These are phyloP conservation scores for Papilio helenus DNA, from an alignment of 1,140 invertebrate species.

Conservation along the genomic window DNA sequence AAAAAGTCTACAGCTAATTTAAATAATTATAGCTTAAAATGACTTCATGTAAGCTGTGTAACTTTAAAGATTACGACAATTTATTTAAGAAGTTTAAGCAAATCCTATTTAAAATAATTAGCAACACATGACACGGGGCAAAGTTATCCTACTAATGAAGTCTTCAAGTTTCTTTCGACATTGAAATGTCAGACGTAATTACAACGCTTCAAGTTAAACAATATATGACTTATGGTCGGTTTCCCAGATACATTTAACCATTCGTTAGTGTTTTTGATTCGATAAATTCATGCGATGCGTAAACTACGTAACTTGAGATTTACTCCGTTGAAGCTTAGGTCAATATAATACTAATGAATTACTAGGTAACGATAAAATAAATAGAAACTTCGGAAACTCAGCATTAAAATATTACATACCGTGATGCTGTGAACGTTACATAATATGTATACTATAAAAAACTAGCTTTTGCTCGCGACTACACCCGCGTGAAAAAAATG, in stretches of 20 bases:
- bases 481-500: no score
- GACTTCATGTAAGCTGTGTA: background rate
- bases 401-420: background rate
- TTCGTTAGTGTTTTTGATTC: no score
- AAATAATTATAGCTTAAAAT: background rate
- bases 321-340: no score
- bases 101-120: constrained; percentile 12
- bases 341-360: no score
- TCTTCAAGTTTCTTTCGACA: constrained; percentile 24
- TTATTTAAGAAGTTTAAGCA: constrained; percentile 19
- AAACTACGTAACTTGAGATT: no score
- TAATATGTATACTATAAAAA: no score
- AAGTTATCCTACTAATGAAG: constrained; percentile 10
- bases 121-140: constrained; percentile 1
- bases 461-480: no score
- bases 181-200: constrained; percentile 2
- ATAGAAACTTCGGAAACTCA: no score
- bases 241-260: no score
- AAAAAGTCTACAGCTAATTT: background rate
- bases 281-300: no score
- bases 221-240: background rate
- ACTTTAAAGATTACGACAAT: constrained; percentile 16
- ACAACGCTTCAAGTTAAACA: constrained; percentile 8
- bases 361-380: no score
- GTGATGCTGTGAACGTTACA: background rate